phyloP scores from a whole-genome alignment of 2,113 vertebrate genomes.

The Saguinus imperator region DNA sequence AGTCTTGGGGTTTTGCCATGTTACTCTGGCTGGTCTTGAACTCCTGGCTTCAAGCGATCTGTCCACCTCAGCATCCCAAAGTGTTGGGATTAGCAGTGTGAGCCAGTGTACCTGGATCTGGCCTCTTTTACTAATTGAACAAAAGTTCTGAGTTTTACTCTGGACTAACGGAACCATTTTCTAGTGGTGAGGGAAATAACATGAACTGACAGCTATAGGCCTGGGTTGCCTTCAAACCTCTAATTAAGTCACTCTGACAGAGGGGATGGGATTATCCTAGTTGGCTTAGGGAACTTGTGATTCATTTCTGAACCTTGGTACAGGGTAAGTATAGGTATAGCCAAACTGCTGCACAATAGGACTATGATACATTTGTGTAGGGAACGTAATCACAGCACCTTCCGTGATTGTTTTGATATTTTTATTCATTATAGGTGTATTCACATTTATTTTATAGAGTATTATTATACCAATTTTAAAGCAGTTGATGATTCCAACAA shows the following conservation, averaged over 20 bases:
- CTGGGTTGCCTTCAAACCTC: not conserved
- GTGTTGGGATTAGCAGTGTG: too few relatives aligned
- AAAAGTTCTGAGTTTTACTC: conserved; percentile 13
- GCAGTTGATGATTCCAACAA: not conserved
- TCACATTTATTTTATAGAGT: not conserved
- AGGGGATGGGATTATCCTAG: not conserved
- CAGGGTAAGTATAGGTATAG: not conserved
- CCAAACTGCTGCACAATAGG: not conserved
- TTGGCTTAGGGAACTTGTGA: not conserved
- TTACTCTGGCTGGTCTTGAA: too few relatives aligned
- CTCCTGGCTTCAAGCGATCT: too few relatives aligned
- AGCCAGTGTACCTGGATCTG: too few relatives aligned
- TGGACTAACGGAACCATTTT: not conserved
- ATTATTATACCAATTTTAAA: too few relatives aligned
- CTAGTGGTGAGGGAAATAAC: not conserved
- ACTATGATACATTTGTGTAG: not conserved
- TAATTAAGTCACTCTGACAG: not conserved
- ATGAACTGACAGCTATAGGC: not conserved
- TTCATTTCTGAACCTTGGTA: not conserved
- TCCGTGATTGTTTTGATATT: not conserved
- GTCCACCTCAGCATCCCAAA: too few relatives aligned
- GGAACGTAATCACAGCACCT: not conserved
- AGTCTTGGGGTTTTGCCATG: too few relatives aligned
- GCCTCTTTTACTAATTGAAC: not conserved
- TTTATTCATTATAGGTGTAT: not conserved